Evolutionary conservation across 2,888 invertebrate species (phyloP).

Genomic region (Eristalis arbustorum): DNA sequence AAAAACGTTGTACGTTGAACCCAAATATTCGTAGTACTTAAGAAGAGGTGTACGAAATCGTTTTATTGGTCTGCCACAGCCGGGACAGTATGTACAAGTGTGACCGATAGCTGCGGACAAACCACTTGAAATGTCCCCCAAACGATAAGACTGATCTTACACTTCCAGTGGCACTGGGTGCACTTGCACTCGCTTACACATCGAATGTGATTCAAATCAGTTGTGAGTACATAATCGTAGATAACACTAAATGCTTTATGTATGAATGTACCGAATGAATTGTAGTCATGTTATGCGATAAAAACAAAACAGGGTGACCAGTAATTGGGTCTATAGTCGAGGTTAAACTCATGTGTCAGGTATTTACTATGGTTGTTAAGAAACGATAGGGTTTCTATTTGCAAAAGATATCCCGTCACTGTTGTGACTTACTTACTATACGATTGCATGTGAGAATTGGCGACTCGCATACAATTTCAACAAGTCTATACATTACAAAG

Average conservation of each 20-base stretch:
- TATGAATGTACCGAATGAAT: not conserved
- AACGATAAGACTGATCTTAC: conserved; percentile 19
- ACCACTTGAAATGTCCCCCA: not conserved
- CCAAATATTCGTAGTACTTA: not conserved
- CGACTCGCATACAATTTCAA: too few relatives aligned
- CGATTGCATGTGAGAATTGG: too few relatives aligned
- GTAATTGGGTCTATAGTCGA: too few relatives aligned
- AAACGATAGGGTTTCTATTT: too few relatives aligned
- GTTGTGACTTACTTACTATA: too few relatives aligned
- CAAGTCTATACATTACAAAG: too few relatives aligned
- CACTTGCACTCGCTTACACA: conserved; percentile 23
- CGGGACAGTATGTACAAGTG: not conserved
- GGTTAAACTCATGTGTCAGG: too few relatives aligned
- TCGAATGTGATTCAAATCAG: not conserved
- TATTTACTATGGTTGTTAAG: too few relatives aligned
- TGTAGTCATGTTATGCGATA: not conserved
- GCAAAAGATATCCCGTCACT: too few relatives aligned
- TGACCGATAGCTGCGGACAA: conserved; percentile 15
- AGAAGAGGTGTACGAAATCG: not conserved
- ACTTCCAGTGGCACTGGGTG: not conserved
- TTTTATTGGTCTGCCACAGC: not conserved
- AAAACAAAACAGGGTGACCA: not conserved
- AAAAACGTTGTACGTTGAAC: not conserved
- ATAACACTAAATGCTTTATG: not conserved
- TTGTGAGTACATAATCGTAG: not conserved